These are phyloP conservation scores for Chamaetylas fuelleborni DNA, from an alignment of 2,113 vertebrate genomes.

Conservation along the genomic window DNA sequence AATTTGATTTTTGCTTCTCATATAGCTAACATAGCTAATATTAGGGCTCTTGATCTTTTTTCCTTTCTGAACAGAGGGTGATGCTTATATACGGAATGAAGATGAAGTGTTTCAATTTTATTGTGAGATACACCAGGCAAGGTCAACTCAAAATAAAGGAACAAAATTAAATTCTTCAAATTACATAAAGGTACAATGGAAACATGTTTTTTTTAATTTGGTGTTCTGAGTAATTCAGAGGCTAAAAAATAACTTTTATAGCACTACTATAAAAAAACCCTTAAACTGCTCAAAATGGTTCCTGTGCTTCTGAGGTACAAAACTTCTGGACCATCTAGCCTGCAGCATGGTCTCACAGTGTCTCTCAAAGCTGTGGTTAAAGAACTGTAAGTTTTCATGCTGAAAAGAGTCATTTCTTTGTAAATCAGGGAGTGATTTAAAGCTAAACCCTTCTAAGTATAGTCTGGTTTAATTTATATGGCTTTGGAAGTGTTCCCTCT, in stretches of 20 bases:
- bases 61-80: background rate
- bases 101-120: background rate
- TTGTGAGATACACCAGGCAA: background rate
- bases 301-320: background rate
- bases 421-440: background rate
- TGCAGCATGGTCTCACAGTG: background rate
- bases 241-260: background rate
- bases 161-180: background rate
- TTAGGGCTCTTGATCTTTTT: background rate
- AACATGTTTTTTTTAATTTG: background rate
- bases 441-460: background rate
- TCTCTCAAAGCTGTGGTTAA: fast-evolving
- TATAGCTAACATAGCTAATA: background rate
- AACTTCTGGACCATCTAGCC: background rate
- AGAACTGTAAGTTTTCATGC: background rate
- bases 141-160: background rate
- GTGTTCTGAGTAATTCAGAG: background rate
- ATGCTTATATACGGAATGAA: background rate
- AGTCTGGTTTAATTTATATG: background rate
- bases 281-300: background rate
- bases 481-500: background rate
- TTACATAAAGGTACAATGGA: background rate
- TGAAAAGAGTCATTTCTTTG: background rate
- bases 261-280: background rate
- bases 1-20: background rate